Percentiles rank a stretch among this genome's conserved stretches.
Evolutionary conservation across 2,797 vertebrate genomes (phyloP).

Genomic region (Gouania willdenowi): DNA sequence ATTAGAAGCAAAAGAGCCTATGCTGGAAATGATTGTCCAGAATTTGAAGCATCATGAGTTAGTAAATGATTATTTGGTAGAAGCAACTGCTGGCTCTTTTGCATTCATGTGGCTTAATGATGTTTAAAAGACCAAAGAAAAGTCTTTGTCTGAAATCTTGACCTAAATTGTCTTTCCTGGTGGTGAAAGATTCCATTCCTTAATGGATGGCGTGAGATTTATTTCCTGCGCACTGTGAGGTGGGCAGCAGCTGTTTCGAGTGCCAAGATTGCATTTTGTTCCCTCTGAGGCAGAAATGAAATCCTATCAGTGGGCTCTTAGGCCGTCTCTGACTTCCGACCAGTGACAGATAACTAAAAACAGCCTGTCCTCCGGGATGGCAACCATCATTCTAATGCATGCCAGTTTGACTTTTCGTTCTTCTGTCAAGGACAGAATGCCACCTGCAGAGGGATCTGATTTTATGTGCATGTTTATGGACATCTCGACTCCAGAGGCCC

Average conservation of each 20-base stretch:
- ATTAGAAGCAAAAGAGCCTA: no score
- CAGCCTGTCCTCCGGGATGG: constrained; percentile 49
- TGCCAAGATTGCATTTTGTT: constrained; percentile 29
- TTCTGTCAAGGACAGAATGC: constrained; percentile 69
- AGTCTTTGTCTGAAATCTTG: constrained; percentile 4
- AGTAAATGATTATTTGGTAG: constrained; percentile 26
- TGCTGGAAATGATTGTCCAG: constrained; percentile 16
- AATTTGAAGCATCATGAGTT: neutral
- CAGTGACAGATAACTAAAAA: constrained; percentile 70
- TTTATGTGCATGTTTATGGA: constrained; percentile 74
- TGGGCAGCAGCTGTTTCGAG: constrained; percentile 42
- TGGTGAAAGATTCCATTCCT: constrained; percentile 4
- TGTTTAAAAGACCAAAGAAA: constrained; percentile 5
- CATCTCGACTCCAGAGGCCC: constrained; percentile 41
- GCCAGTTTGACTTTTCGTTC: constrained; percentile 69
- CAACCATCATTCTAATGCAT: constrained; percentile 66
- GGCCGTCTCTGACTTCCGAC: constrained; percentile 42
- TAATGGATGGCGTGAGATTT: constrained; percentile 14
- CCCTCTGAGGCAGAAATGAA: constrained; percentile 39
- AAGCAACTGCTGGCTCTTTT: constrained; percentile 10
- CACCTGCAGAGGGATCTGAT: constrained; percentile 71
- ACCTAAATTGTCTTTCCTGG: constrained; percentile 11
- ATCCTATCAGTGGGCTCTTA: constrained; percentile 43
- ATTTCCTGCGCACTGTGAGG: constrained; percentile 17
- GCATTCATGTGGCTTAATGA: constrained; percentile 1